Percentiles rank a stretch among this genome's conserved stretches.
Evolutionary conservation across 2,888 invertebrate genomes (phyloP).

Genomic region (Belgica antarctica): DNA sequence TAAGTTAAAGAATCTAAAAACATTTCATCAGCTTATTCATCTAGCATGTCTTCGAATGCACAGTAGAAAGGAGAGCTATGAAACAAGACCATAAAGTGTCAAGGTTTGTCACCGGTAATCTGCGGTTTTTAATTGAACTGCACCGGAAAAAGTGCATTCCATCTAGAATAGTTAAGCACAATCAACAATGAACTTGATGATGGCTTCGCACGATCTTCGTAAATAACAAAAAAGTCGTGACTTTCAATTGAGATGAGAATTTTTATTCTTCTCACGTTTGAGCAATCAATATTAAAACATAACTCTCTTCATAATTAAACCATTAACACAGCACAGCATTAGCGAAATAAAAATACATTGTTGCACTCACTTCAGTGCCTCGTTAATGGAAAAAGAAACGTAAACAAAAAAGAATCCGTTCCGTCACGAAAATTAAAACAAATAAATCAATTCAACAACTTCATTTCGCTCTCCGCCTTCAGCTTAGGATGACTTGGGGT

Average conservation of each 20-base stretch:
- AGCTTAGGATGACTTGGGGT: no score
- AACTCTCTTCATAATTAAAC: not conserved
- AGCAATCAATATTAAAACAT: not conserved
- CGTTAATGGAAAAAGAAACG: not conserved
- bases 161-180: not conserved
- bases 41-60: no score
- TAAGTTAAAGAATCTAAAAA: no score
- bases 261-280: not conserved
- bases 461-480: not conserved
- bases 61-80: no score
- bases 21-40: no score
- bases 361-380: not conserved
- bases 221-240: not conserved
- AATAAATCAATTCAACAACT: conserved; percentile 30
- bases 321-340: conserved; percentile 2
- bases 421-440: conserved; percentile 33
- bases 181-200: conserved; percentile 16
- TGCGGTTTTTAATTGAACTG: no score
- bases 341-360: conserved; percentile 15
- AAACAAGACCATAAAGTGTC: no score
- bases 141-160: no score
- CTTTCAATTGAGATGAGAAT: conserved; percentile 11
- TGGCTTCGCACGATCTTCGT: not conserved
- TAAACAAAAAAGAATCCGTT: conserved; percentile 1
- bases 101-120: no score